These are phyloP conservation scores for Cyanoliseus patagonus DNA, from an alignment of 2,113 vertebrate species.

Conservation along the genomic window DNA sequence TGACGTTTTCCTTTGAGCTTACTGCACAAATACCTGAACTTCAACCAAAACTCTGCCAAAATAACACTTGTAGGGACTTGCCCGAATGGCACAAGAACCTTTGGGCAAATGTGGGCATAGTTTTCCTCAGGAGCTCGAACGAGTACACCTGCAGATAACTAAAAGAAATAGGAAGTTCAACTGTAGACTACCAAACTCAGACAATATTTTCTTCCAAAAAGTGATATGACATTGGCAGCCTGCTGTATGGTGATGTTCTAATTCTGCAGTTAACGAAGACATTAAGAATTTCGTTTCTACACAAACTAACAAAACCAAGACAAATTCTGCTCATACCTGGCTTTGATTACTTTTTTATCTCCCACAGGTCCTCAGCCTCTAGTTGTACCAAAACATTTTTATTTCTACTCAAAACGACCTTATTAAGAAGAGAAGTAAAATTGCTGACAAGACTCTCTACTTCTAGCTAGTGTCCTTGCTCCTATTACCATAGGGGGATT, in stretches of 20 bases:
- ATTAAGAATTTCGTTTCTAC: background rate
- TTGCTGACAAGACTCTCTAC: background rate
- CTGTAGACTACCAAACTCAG: background rate
- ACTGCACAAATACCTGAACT: background rate
- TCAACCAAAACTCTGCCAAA: constrained; percentile 14
- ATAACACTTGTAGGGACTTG: background rate
- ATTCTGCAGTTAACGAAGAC: background rate
- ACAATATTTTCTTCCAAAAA: background rate
- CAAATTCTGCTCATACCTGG: background rate
- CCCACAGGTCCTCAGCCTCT: background rate
- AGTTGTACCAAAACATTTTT: background rate
- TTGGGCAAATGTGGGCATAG: background rate
- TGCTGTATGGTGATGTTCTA: background rate
- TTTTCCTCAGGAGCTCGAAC: background rate
- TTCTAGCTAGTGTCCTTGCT: background rate
- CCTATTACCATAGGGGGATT: background rate
- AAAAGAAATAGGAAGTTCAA: background rate
- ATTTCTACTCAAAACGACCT: background rate
- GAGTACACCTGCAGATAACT: background rate
- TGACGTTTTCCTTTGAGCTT: background rate
- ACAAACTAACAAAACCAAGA: background rate
- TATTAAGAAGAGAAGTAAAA: background rate
- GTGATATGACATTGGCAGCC: background rate
- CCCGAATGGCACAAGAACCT: background rate
- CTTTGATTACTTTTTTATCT: background rate